Percentiles rank a stretch among this genome's conserved stretches.
phyloP scores from a whole-genome alignment of 2,797 vertebrate species.

The Syndactyla subalaris region DNA sequence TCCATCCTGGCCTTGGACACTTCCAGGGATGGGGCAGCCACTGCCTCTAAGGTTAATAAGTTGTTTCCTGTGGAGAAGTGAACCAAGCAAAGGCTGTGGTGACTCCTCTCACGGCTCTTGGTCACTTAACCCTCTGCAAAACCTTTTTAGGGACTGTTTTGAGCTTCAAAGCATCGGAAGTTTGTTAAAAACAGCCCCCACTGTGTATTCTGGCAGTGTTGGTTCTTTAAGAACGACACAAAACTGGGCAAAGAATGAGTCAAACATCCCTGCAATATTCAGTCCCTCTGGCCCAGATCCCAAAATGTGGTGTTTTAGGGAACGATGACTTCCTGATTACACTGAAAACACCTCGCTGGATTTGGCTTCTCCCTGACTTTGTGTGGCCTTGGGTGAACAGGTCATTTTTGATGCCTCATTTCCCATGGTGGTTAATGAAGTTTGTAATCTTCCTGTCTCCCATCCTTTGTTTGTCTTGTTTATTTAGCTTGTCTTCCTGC shows the following conservation, averaged over 20 bases:
- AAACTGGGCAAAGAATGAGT: not conserved
- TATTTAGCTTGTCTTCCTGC: constrained; percentile 52
- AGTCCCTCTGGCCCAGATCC: not conserved
- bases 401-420: not conserved
- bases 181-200: not conserved
- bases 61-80: not conserved
- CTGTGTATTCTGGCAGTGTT: not conserved
- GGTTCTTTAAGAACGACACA: not conserved
- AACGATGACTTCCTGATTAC: not conserved
- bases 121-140: not conserved
- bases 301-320: not conserved
- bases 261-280: not conserved
- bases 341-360: not conserved
- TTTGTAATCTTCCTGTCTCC: constrained; percentile 54
- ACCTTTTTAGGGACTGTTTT: not conserved
- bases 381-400: not conserved
- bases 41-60: not conserved
- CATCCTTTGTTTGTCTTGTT: constrained; percentile 52
- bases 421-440: constrained; percentile 39
- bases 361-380: not conserved
- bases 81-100: not conserved
- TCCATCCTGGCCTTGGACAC: not conserved
- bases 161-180: not conserved
- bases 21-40: not conserved
- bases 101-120: not conserved